phyloP scores from a whole-genome alignment of 2,797 vertebrate genomes.

The Oreonectes daqikongensis region DNA sequence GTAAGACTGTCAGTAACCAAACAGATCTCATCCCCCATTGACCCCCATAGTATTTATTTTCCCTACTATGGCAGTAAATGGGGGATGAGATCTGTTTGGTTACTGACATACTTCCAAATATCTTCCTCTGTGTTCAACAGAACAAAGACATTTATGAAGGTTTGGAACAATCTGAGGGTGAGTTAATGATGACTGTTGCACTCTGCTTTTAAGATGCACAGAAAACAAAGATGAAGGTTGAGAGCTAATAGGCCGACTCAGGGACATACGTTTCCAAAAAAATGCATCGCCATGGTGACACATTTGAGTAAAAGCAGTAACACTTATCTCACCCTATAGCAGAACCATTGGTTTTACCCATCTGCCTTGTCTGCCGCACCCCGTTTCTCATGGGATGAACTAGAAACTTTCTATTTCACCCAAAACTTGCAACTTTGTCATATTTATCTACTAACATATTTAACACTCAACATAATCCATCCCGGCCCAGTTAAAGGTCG shows the following conservation, averaged over 20 bases:
- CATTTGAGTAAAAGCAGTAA: slow-evolving; percentile 32
- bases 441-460: slow-evolving; percentile 5
- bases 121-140: no score
- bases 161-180: no score
- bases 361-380: slow-evolving; percentile 8
- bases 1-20: no score
- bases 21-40: no score
- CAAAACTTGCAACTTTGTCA: slow-evolving; percentile 11
- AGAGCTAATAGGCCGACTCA: background rate
- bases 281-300: slow-evolving; percentile 42
- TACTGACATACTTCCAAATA: no score
- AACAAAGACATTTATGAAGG: no score
- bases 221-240: background rate
- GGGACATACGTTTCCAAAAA: background rate
- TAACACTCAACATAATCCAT: slow-evolving; percentile 19
- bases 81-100: no score
- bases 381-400: background rate
- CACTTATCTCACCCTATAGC: slow-evolving; percentile 56
- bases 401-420: slow-evolving; percentile 7
- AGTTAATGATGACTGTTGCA: no score
- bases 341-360: slow-evolving; percentile 17
- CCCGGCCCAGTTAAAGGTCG: slow-evolving; percentile 30
- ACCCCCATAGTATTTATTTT: no score
- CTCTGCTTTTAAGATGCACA: background rate
- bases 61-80: no score